Conservation (phyloP, 2,113 vertebrate species). For the Paratilapia polleni region DNA sequence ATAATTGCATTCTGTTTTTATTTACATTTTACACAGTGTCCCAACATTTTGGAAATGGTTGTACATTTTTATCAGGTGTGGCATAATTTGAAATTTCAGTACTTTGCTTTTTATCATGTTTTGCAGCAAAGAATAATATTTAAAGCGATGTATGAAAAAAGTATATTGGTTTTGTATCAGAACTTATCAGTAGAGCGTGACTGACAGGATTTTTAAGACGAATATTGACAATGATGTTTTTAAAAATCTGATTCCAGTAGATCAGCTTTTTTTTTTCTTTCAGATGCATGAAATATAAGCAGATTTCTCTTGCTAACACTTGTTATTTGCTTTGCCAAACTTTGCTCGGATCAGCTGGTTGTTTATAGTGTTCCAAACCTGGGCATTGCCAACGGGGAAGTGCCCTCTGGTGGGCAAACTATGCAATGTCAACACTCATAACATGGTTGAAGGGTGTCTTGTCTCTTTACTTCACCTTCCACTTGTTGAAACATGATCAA, state of each 20-base stretch:
- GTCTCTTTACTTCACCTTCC: neutral
- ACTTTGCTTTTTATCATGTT: neutral
- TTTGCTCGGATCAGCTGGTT: neutral
- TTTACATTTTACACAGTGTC: too few relatives aligned
- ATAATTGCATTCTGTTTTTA: too few relatives aligned
- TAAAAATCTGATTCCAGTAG: rapidly evolving
- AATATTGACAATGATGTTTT: neutral
- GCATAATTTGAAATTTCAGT: neutral
- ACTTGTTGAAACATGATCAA: neutral
- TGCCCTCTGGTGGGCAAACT: neutral
- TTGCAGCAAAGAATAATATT: too few relatives aligned
- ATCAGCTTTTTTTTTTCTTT: neutral
- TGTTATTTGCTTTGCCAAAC: rapidly evolving
- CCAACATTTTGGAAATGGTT: too few relatives aligned
- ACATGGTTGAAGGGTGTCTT: neutral
- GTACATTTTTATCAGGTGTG: too few relatives aligned
- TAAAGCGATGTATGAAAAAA: too few relatives aligned
- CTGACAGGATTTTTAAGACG: too few relatives aligned
- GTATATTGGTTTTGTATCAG: too few relatives aligned
- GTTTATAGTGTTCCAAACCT: neutral
- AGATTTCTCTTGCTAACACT: neutral
- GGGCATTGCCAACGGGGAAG: neutral
- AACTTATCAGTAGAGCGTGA: too few relatives aligned
- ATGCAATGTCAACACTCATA: neutral
- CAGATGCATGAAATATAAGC: neutral